Evolutionary conservation across 2,113 vertebrate species (phyloP), one percentile per base, ranked within the genome.

Genomic region (Pomatostomus ruficeps): DNA sequence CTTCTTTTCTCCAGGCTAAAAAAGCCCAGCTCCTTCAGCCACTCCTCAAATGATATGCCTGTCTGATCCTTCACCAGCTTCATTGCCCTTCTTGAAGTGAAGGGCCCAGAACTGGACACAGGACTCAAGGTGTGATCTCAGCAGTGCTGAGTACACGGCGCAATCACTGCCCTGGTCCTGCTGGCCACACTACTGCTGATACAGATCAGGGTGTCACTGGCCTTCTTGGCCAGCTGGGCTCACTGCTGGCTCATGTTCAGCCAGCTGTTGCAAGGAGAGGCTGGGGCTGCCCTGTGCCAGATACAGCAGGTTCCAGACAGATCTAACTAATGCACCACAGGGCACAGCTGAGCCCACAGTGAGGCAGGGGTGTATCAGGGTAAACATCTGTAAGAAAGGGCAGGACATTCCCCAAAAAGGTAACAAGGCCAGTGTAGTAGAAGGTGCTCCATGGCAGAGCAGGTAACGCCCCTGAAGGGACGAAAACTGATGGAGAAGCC

Each of bases 281-380:
- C 33, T 0, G 2, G 36, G 22, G 25, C 33, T 85, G 25, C 25
- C 33, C 63, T 3, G 2, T 33, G 79, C 16, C 4, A 1, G 51
- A 51, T 15, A 18, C 28, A 46, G 40, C 9, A 3, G 3, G 36
- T 26, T 90, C 40, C 24, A 75, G 29, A 13, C 0, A 3, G 11
- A 15, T 76, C 58, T 31, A 46, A 1, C 14, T 7, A 1, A 17
- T 22, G 14, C 12, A 11, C 9, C 0, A 0, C 31, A 4, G 19
- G 48, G 35, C 58, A 57, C 0, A 0, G 22, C 23, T 10, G 3
- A 24, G 40, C 35, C 25, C 0, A 1, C 25, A 18, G 48, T 1
- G 2, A 7, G 4, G 2, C 4, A 9, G 31, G 4, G 22, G 3
- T 6, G 2, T 4, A 46, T 29, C 4, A 13, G 33, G 6, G 11